Percentiles rank a stretch among this genome's conserved stretches.
These are phyloP conservation scores for Semaprochilodus insignis DNA, from an alignment of 2,797 vertebrate species.

Conservation along the genomic window DNA sequence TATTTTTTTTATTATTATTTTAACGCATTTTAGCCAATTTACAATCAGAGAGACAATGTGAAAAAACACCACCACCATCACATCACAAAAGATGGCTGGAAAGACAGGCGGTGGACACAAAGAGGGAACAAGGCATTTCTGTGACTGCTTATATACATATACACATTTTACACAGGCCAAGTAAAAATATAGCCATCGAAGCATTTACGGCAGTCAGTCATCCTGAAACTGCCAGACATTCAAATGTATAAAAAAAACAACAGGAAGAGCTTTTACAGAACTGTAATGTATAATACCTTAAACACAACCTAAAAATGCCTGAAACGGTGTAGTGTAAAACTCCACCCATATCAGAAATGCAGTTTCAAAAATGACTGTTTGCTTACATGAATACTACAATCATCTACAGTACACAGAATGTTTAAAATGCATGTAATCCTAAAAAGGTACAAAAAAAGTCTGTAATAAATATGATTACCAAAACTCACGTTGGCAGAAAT, in stretches of 20 bases:
- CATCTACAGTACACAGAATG: conserved; percentile 68
- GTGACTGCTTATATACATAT: conserved; percentile 83
- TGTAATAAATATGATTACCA: conserved; percentile 77
- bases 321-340: conserved; percentile 72
- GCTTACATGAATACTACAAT: conserved; percentile 73
- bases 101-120: conserved; percentile 78
- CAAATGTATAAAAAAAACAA: conserved; percentile 76
- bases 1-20: conserved; percentile 70
- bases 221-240: conserved; percentile 72
- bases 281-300: conserved; percentile 68
- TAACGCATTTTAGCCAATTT: conserved; percentile 60
- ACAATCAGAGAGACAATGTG: conserved; percentile 73
- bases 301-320: conserved; percentile 67
- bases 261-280: conserved; percentile 58
- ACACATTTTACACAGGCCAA: conserved; percentile 77
- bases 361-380: conserved; percentile 69
- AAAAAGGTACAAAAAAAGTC: conserved; percentile 56
- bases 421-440: conserved; percentile 61
- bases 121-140: conserved; percentile 79
- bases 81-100: conserved; percentile 81
- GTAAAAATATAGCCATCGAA: conserved; percentile 82
- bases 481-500: conserved; percentile 70
- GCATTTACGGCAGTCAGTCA: conserved; percentile 73
- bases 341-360: conserved; percentile 52
- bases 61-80: conserved; percentile 76